Evolutionary conservation across 2,888 invertebrate species (phyloP).

Genomic region (Cephus spinipes): DNA sequence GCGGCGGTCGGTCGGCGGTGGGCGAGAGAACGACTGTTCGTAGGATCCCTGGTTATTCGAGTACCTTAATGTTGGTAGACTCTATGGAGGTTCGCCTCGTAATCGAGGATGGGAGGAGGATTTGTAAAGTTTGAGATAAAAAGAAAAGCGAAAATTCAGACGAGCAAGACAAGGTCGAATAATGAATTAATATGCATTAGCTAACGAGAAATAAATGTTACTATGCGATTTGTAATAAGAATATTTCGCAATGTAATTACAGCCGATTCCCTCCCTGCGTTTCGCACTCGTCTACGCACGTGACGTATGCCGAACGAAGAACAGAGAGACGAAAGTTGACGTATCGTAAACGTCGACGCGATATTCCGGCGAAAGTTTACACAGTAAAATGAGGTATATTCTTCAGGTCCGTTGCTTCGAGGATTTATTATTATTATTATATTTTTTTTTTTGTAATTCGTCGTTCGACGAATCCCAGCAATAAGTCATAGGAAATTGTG

Average conservation of each 20-base stretch:
- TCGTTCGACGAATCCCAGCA: neutral
- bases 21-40: conserved; percentile 25
- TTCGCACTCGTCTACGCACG: conserved; percentile 16
- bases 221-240: conserved; percentile 45
- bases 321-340: neutral
- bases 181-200: conserved; percentile 38
- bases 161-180: conserved; percentile 23
- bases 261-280: conserved; percentile 33
- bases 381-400: neutral
- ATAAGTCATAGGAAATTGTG: neutral
- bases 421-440: neutral
- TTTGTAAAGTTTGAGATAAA: conserved; percentile 15
- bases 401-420: neutral
- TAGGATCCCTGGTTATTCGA: conserved; percentile 39
- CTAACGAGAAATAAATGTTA: conserved; percentile 57
- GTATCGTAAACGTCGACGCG: neutral
- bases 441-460: neutral
- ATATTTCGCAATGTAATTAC: conserved; percentile 34
- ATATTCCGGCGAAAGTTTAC: neutral
- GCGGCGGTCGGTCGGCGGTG: neutral
- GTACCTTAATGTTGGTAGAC: conserved; percentile 46
- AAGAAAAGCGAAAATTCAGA: conserved; percentile 4
- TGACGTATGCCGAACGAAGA: conserved; percentile 11
- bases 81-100: conserved; percentile 42
- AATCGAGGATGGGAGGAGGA: conserved; percentile 40